These are phyloP conservation scores for Oikopleura vanhoeffeni DNA, from an alignment of 23 tunicate species.

Conservation along the genomic window DNA sequence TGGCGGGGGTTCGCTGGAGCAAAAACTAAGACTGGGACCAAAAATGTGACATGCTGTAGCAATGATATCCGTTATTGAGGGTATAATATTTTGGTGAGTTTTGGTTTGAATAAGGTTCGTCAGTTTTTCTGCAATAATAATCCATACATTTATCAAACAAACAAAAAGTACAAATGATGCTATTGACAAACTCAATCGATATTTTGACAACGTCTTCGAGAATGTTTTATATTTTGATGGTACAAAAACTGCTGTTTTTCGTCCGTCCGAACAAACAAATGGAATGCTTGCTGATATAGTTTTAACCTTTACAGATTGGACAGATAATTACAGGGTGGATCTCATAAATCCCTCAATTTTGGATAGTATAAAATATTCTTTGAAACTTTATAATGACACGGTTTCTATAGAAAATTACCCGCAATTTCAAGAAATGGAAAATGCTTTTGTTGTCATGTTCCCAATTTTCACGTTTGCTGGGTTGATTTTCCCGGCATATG, in stretches of 20 bases:
- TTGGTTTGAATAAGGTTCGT: no score
- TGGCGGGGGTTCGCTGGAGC: no score
- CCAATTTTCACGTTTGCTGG: not conserved
- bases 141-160: no score
- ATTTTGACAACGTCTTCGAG: conserved; percentile 3
- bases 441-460: not conserved
- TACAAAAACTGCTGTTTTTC: not conserved
- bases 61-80: no score
- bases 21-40: no score
- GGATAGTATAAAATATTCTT: not conserved
- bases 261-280: not conserved
- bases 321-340: not conserved
- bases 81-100: no score
- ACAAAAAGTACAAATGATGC: not conserved
- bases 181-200: not conserved
- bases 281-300: not conserved
- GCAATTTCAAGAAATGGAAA: conserved; percentile 12
- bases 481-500: not conserved
- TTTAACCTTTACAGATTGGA: conserved; percentile 1
- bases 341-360: not conserved
- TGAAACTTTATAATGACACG: not conserved
- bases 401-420: conserved; percentile 5
- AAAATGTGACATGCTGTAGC: no score
- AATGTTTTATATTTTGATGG: not conserved
- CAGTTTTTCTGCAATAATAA: no score